Evolutionary conservation across 2,888 invertebrate genomes (phyloP), one percentile per base, ranked within the genome.

Genomic region (Morinoia aosen): DNA sequence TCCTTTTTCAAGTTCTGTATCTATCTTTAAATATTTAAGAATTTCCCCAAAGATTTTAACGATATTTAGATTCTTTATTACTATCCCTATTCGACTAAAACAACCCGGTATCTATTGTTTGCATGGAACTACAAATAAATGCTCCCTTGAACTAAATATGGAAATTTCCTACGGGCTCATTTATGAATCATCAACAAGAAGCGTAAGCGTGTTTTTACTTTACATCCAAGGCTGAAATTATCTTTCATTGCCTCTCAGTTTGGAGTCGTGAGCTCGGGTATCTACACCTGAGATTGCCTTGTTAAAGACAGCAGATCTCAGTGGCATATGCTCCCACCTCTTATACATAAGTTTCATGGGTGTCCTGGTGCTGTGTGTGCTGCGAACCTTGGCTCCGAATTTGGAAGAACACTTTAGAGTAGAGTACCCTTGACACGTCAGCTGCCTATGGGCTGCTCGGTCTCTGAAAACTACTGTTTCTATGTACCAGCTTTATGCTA

Each of bases 381-480:
- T 76, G 19, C 8, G 76, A 76, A 76, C 25, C 76, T 7, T 25
- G 76, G 25, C 25, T 16, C 93, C 93, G 93, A 57, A 93, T 93
- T 93, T 57, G 93, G 93, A 33, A 33, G 93, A 90, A 25, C 93
- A 33, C 93, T 93, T 48, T 33, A 33, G 12, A 33, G 93, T 57
- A 33, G 93, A 93, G 93, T 12, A 57, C 93, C 93, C 93, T 93
- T 57, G 93, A 57, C 57, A 57, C 93, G 93, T 57, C 93, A 93
- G 57, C 93, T 57, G 58, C 48, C 57, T 19, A 14, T 56, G 39
- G 11, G 90, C 90, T 90, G 90, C 40, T 8, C 40, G 12, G 40
- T 90, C 40, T 76, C 76, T 10, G 33, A 33, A 25, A 19, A 76
- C 10, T 76, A 33, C 76, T 16, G 33, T 33, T 10, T 33, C 2